Base-by-base conservation (phyloP, 1,140 invertebrate genomes). In the Drosophila leontia region DNA sequence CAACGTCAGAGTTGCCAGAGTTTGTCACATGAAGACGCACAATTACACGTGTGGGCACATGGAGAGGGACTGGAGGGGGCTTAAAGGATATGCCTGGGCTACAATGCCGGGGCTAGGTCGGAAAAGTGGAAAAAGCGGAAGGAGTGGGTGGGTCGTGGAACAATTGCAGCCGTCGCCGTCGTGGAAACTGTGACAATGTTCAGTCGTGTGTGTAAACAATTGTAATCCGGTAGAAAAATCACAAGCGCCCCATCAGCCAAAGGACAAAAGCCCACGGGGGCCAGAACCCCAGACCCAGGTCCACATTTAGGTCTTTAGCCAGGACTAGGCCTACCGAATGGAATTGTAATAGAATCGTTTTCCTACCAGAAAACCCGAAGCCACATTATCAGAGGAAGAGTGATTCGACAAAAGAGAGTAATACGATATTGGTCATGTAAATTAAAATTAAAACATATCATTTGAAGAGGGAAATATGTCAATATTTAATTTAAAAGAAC, bases 151-250 rank as follows among this genome's bases (percentile, higher is more conserved):
- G 34, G 44, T 45, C 59, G 48, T 63, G 74, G 72, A 77, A 84
- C 81, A 84, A 84, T 84, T 84, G 81, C 70, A 82, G 41, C 63
- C 67, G 74, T 70, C 64, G 65, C 76, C 81, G 72, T 70, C 47
- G 74, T 81, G 63, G 75, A 86, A 86, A 86, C 82, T 86, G 82
- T 86, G 70, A 86, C 82, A 86, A 86, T 86, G 82, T 86, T 85
- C 82, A 86, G 61, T 86, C 82, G 82, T 86, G 82, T 86, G 83
- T 86, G 82, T 86, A 82, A 86, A 86, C 82, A 86, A 86, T 86
- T 86, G 82, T 86, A 86, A 86, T 82, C 82, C 82, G 82, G 82
- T 86, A 86, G 82, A 86, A 79, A 86, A 86, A 86, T 86, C 82
- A 86, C 82, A 86, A 80, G 75, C 80, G 74, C 61, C 62, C 67